Percentiles rank a stretch among this genome's conserved stretches.
Conservation (phyloP, 2,113 vertebrate genomes). For the Grallaria varia region DNA sequence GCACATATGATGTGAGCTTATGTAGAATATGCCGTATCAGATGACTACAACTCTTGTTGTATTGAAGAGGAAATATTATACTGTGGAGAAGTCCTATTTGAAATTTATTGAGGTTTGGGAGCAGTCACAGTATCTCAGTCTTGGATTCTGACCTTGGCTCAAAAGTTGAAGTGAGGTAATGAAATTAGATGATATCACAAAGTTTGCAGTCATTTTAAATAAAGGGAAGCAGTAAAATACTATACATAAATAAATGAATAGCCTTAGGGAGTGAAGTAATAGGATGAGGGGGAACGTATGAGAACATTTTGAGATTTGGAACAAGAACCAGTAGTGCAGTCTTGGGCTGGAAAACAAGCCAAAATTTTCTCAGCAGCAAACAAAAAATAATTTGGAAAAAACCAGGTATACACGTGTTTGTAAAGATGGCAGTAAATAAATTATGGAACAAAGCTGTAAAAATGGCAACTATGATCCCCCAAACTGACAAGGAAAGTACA, state of each 20-base stretch:
- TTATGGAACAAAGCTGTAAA: neutral
- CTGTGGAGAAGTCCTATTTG: neutral
- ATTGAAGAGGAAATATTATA: neutral
- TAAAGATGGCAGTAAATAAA: neutral
- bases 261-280: constrained; percentile 4
- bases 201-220: constrained; percentile 31
- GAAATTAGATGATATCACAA: constrained; percentile 46
- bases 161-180: constrained; percentile 33
- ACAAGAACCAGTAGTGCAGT: neutral
- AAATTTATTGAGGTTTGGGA: neutral
- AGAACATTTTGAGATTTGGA: neutral
- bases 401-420: neutral
- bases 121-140: neutral
- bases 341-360: neutral
- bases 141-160: constrained; percentile 17
- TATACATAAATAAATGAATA: constrained; percentile 30
- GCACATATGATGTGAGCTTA: neutral
- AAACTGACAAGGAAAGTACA: neutral
- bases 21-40: neutral
- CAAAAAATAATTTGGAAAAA: neutral
- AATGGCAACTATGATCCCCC: neutral
- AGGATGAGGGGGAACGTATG: neutral
- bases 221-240: neutral
- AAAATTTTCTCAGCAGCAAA: neutral
- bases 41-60: neutral